Percentiles rank a stretch among this genome's conserved stretches.
Conservation (phyloP, 2,888 invertebrate species). For the Parochlus steinenii region DNA sequence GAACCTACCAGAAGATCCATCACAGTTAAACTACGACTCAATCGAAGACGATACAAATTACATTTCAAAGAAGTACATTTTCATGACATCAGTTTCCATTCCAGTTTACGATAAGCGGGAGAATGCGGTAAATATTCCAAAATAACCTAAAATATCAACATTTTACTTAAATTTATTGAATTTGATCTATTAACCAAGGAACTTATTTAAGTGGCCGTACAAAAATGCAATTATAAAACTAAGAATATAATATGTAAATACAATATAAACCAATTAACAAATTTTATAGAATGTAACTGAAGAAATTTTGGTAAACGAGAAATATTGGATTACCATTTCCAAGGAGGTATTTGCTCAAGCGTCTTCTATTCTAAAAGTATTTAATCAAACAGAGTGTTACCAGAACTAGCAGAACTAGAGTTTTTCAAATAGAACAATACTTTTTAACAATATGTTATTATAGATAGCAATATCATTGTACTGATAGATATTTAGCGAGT, state of each 20-base stretch:
- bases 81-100: constrained; percentile 87
- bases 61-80: constrained; percentile 37
- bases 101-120: constrained; percentile 81
- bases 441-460: no score
- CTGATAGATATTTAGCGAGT: no score
- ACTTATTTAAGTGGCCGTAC: constrained; percentile 5
- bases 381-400: no score
- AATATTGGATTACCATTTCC: constrained; percentile 82
- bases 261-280: constrained; percentile 1
- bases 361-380: no score
- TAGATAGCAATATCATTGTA: no score
- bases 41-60: constrained; percentile 9
- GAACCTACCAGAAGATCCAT: constrained; percentile 10
- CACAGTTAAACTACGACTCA: constrained; percentile 4
- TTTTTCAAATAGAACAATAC: no score
- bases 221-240: constrained; percentile 6
- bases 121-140: constrained; percentile 59
- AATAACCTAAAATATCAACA: no score
- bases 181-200: neutral
- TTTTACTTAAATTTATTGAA: constrained; percentile 1
- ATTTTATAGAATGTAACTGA: constrained; percentile 81
- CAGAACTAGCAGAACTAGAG: no score
- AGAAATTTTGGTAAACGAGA: constrained; percentile 88
- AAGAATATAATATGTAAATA: constrained; percentile 7
- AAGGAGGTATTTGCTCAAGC: constrained; percentile 65